Conservation (phyloP, 2,113 vertebrate genomes). For the Nematolebias whitei region DNA sequence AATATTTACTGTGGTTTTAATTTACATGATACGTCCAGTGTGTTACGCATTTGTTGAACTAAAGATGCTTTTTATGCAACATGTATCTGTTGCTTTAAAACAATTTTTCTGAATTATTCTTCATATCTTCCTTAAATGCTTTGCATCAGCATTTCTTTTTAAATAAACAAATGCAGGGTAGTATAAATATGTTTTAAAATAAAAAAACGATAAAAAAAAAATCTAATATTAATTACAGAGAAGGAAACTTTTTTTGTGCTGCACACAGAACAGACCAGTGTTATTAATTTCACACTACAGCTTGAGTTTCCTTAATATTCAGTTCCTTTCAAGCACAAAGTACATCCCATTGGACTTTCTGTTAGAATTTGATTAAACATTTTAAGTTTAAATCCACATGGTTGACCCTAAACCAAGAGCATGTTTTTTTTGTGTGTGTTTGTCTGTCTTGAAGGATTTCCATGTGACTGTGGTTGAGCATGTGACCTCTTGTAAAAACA, state of each 20-base stretch:
- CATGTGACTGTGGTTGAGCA: constrained; percentile 7
- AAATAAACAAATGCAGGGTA: not conserved
- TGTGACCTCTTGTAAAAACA: constrained; percentile 14
- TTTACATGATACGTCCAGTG: constrained; percentile 8
- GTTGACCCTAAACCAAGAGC: not conserved
- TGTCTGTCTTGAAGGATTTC: constrained; percentile 16
- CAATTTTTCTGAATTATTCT: constrained; percentile 2
- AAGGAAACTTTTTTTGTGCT: not conserved
- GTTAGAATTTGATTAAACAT: constrained; percentile 4
- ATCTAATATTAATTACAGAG: not conserved
- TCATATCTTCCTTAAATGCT: not conserved
- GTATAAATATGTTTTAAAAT: not conserved
- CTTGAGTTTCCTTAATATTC: too few species aligned
- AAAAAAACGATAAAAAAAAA: not conserved
- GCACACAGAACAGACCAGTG: too few species aligned
- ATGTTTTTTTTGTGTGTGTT: not conserved
- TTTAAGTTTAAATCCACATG: not conserved
- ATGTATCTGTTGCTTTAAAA: not conserved
- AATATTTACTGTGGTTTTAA: constrained; percentile 15
- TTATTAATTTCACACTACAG: too few species aligned
- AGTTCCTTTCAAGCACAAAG: not conserved
- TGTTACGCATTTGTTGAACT: not conserved
- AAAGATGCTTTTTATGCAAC: not conserved
- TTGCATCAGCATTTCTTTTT: not conserved
- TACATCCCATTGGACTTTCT: not conserved